Conservation (phyloP, 1,140 invertebrate genomes). For the Colletes gigas region DNA sequence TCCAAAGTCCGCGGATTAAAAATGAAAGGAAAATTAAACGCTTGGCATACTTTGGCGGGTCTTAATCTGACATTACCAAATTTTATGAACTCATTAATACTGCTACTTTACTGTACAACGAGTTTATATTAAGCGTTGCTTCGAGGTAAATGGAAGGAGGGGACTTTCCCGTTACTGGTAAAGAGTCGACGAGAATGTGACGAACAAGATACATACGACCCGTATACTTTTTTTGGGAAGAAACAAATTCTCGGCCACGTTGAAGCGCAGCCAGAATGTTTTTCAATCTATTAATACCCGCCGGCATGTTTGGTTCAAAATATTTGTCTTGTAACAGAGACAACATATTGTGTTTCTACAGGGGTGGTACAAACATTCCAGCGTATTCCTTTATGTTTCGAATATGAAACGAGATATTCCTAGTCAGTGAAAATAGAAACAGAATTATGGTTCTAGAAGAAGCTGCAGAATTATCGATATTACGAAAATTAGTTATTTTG, state of each 20-base stretch:
- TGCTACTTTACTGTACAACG: background rate
- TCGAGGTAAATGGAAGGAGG: background rate
- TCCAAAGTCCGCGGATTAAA: background rate
- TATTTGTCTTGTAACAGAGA: slow-evolving; percentile 16
- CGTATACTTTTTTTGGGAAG: slow-evolving; percentile 10
- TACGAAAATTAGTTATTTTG: too few relatives aligned
- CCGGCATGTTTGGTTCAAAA: slow-evolving; percentile 20
- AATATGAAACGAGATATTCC: background rate
- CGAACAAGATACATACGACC: background rate
- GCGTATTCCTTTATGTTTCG: background rate
- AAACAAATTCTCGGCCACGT: background rate
- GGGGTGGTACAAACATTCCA: background rate
- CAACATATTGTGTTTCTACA: slow-evolving; percentile 17
- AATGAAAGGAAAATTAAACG: background rate
- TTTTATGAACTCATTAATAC: slow-evolving; percentile 8
- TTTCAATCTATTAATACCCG: slow-evolving; percentile 38
- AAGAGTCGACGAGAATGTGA: slow-evolving; percentile 10
- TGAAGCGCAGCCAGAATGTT: slow-evolving; percentile 28
- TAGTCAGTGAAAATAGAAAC: background rate
- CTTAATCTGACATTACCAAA: background rate
- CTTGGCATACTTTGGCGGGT: background rate
- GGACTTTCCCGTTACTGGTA: slow-evolving; percentile 7
- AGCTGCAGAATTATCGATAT: too few relatives aligned
- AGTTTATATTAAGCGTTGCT: background rate
- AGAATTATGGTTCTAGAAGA: background rate